Conservation (phyloP, 2,113 vertebrate genomes). For the Microtus ochrogaster region DNA sequence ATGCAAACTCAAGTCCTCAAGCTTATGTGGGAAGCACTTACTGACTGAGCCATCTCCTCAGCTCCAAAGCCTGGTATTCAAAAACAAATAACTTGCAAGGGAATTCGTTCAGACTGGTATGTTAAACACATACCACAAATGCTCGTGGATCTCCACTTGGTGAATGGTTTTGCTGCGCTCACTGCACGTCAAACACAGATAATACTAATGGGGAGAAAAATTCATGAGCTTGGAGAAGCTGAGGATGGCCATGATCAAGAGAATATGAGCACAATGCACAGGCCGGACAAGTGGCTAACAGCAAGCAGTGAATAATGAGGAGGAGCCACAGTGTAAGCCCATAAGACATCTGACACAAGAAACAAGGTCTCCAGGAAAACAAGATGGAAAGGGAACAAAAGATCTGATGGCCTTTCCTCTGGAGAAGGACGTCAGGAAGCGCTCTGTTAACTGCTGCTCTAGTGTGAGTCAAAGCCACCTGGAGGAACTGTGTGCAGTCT, state of each 20-base stretch:
- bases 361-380: background rate
- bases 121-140: background rate
- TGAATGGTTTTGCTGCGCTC: background rate
- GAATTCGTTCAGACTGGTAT: background rate
- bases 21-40: background rate
- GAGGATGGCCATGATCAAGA: background rate
- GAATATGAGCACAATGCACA: too few relatives aligned
- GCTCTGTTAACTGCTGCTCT: background rate
- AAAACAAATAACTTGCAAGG: slow-evolving; percentile 7
- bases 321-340: fast-evolving
- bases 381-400: background rate
- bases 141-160: background rate
- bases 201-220: background rate
- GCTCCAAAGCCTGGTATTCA: background rate
- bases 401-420: background rate
- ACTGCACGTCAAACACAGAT: background rate
- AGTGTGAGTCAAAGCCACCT: background rate
- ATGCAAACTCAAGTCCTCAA: background rate
- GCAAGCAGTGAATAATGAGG: too few relatives aligned
- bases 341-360: background rate
- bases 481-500: background rate
- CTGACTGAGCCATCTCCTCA: background rate
- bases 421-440: background rate
- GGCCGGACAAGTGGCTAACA: too few relatives aligned
- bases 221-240: background rate